Evolutionary conservation across 2,888 invertebrate genomes (phyloP), one percentile per base, ranked within the genome.

Genomic region (Leptothorax acervorum): DNA sequence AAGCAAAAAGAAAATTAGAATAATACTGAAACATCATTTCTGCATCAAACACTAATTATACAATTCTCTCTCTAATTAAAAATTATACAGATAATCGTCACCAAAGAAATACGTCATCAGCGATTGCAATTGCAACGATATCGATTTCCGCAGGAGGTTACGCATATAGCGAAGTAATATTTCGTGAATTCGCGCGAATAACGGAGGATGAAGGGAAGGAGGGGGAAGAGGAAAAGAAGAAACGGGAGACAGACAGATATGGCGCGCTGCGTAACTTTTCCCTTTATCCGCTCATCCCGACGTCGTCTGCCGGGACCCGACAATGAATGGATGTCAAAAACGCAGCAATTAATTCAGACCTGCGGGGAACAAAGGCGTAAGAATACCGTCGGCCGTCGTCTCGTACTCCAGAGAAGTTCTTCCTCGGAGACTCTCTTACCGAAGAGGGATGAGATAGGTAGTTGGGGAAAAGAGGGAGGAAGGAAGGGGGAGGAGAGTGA

Each of bases 281-380:
- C 92, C 91, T 92, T 92, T 92, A 92, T 92, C 91, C 89, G 90
- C 89, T 90, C 90, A 84, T 92, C 90, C 87, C 88, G 89, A 89
- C 91, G 88, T 92, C 91, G 89, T 90, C 92, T 90, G 90, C 89
- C 90, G 90, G 88, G 88, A 84, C 88, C 85, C 87, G 90, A 92
- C 92, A 93, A 93, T 93, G 93, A 94, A 94, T 93, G 92, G 92
- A 94, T 93, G 94, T 94, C 94, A 94, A 94, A 94, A 94, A 94
- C 92, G 93, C 91, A 92, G 93, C 94, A 94, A 94, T 94, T 94
- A 94, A 94, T 94, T 94, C 93, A 93, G 90, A 89, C 90, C 91
- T 89, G 87, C 87, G 87, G 87, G 91, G 92, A 94, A 94, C 93
- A 94, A 94, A 93, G 93, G 91, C 92, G 91, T 92, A 93, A 93